Evolutionary conservation across 2,113 vertebrate species (phyloP), one percentile per base, ranked within the genome.

Genomic region (Tretioscincus oriximinensis): DNA sequence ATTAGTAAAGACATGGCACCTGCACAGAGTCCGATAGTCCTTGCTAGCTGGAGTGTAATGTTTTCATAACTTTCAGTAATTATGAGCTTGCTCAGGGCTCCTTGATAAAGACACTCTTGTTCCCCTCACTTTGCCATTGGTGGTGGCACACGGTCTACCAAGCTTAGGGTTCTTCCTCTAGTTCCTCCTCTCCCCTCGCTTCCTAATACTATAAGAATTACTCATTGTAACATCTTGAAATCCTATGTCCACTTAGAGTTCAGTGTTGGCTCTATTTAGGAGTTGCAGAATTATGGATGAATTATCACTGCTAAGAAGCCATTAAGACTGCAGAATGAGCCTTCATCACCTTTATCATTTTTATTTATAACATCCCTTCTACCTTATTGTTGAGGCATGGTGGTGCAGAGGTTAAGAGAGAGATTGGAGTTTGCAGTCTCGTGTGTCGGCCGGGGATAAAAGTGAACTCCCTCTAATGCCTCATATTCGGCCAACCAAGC

Each of bases 61-160:
- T 51, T 85, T 86, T 81, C 10, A 1, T 81, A 83, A 76, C 16
- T 81, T 84, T 21, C 49, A 79, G 70, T 68, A 60, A 60, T 74
- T 24, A 2, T 24, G 64, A 63, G 21, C 54, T 86, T 2, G 0
- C 4, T 58, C 14, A 3, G 29, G 7, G 1, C 60, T 47, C 26
- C 1, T 22, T 58, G 41, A 83, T 66, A 77, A 73, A 81, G 83
- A 2, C 41, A 24, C 16, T 60, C 14, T 21, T 81, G 82, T 77
- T 0, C 28, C 79, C 49, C 83, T 81, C 14, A 5, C 11, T 20
- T 76, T 78, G 70, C 73, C 51, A 31, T 74, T 75, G 71, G 71
- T 74, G 76, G 74, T 76, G 7, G 5, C 1, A 0, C 64, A 21
- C 84, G 77, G 45, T 72, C 35, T 26, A 51, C 16, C 20, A 78